Percentiles rank a stretch among this genome's conserved stretches.
Evolutionary conservation across 2,888 invertebrate species (phyloP).

Genomic region (Clostera curtula): DNA sequence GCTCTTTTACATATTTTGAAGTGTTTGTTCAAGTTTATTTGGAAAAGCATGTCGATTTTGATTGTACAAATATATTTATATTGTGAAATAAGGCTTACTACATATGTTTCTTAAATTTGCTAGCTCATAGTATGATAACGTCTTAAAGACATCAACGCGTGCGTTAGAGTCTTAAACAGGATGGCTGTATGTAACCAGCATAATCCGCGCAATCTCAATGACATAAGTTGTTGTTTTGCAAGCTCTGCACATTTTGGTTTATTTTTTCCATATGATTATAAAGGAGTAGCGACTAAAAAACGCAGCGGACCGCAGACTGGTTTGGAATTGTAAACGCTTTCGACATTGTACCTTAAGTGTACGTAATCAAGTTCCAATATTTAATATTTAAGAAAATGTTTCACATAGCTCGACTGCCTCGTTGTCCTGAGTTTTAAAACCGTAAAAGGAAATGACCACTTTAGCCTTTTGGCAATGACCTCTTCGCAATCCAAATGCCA

Average conservation of each 20-base stretch:
- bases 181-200: no score
- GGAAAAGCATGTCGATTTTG: no score
- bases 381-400: slow-evolving; percentile 30
- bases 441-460: slow-evolving; percentile 64
- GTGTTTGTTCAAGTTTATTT: no score
- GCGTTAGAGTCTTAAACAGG: background rate
- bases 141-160: slow-evolving; percentile 12
- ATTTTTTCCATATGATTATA: slow-evolving; percentile 23
- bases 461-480: slow-evolving; percentile 68
- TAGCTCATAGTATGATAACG: no score
- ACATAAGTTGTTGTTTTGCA: slow-evolving; percentile 11
- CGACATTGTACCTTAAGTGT: slow-evolving; percentile 49
- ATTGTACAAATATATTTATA: no score
- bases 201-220: no score
- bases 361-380: slow-evolving; percentile 43
- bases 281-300: slow-evolving; percentile 39
- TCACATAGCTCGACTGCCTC: slow-evolving; percentile 36
- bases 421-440: slow-evolving; percentile 52
- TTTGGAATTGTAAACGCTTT: slow-evolving; percentile 28
- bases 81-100: no score
- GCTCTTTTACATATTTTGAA: no score
- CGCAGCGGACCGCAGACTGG: slow-evolving; percentile 47
- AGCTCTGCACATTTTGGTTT: slow-evolving; percentile 20
- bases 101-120: no score
- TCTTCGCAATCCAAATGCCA: slow-evolving; percentile 45